phyloP scores from a whole-genome alignment of 64 coral and sea anemone species.

The Pachyseris speciosa region DNA sequence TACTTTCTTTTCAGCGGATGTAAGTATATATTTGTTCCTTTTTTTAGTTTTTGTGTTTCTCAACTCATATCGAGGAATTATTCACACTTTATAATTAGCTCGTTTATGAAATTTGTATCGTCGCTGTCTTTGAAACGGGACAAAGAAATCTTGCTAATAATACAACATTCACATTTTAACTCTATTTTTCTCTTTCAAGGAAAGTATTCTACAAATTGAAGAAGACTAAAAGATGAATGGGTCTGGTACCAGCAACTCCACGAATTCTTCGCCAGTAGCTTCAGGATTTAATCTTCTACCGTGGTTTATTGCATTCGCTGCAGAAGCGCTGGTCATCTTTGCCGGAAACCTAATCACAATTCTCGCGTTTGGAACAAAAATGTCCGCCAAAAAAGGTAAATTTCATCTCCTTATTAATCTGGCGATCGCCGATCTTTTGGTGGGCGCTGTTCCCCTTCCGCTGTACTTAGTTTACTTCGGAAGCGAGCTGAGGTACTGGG shows the following conservation, averaged over 20 bases:
- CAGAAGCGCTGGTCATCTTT: slow-evolving; percentile 40
- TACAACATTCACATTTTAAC: background rate
- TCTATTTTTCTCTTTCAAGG: background rate
- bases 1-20: background rate
- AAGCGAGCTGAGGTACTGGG: background rate
- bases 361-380: slow-evolving; percentile 26
- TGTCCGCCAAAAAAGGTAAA: slow-evolving; percentile 18
- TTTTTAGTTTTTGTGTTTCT: background rate
- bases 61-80: background rate
- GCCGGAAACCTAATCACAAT: slow-evolving; percentile 57
- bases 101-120: background rate
- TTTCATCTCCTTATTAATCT: slow-evolving; percentile 48
- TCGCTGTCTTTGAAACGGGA: background rate
- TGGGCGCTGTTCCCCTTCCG: slow-evolving; percentile 30
- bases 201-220: background rate
- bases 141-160: background rate
- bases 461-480: slow-evolving; percentile 24
- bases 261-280: background rate
- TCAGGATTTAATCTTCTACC: background rate
- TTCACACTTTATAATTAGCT: background rate
- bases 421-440: slow-evolving; percentile 37
- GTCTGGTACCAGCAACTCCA: background rate
- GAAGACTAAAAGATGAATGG: background rate
- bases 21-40: background rate
- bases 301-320: slow-evolving; percentile 39